phyloP scores from a whole-genome alignment of 2,113 vertebrate species.

The Marmota flaviventris region DNA sequence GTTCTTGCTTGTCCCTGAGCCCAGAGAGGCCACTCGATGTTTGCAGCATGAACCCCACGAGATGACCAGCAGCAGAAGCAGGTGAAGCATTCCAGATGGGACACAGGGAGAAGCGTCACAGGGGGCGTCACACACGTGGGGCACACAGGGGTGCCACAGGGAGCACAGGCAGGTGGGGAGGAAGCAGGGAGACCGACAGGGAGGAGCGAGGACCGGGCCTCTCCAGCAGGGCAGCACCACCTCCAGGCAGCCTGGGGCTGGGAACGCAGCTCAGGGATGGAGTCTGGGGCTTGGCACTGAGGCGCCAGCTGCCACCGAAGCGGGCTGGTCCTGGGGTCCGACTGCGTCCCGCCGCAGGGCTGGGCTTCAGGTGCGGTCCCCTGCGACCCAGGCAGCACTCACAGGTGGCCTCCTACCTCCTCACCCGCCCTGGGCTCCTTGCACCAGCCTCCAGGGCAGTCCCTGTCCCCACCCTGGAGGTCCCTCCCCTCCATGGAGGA shows the following conservation, averaged over 20 bases:
- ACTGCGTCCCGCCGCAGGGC: no score
- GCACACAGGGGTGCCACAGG: background rate
- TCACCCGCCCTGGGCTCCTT: no score
- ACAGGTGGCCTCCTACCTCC: no score
- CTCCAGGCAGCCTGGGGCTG: background rate
- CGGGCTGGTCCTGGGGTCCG: no score
- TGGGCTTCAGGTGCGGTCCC: no score
- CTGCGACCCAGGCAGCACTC: no score
- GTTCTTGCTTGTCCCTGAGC: background rate
- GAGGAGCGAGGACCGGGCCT: fast-evolving
- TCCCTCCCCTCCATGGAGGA: background rate
- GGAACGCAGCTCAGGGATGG: no score
- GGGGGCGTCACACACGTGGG: background rate
- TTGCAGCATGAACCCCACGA: background rate
- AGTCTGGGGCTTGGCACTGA: no score
- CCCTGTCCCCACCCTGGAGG: no score
- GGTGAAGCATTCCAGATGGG: background rate
- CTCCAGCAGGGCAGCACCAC: background rate
- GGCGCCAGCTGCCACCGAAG: no score
- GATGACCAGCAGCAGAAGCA: constrained; percentile 27
- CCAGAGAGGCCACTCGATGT: background rate
- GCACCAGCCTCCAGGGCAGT: no score
- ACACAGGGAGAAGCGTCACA: background rate
- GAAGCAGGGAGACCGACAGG: background rate
- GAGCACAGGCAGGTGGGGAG: background rate